Conservation (phyloP, 2,888 invertebrate species). For the Ecliptopera silaceata region DNA sequence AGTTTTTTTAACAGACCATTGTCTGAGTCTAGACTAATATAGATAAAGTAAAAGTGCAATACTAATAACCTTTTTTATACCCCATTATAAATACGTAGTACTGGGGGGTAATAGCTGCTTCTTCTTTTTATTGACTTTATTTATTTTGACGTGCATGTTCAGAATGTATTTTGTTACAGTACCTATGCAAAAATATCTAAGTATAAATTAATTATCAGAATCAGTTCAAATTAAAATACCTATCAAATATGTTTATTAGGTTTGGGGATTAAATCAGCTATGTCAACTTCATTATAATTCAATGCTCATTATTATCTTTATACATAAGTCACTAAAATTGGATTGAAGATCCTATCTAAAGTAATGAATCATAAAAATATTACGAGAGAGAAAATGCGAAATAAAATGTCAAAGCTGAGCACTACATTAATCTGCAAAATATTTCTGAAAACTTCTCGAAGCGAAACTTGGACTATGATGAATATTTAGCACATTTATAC, state of each 20-base stretch:
- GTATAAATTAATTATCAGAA: too few relatives aligned
- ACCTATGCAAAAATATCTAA: too few relatives aligned
- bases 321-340: background rate
- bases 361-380: constrained; percentile 6
- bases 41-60: too few relatives aligned
- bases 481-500: constrained; percentile 15
- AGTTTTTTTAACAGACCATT: too few relatives aligned
- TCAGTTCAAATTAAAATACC: too few relatives aligned
- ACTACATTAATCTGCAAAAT: constrained; percentile 11
- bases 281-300: background rate
- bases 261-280: background rate
- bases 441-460: constrained; percentile 11
- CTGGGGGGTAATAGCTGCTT: too few relatives aligned
- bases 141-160: too few relatives aligned
- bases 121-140: too few relatives aligned
- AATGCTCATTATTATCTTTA: background rate
- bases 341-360: constrained; percentile 1
- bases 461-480: constrained; percentile 15
- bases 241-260: too few relatives aligned
- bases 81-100: too few relatives aligned
- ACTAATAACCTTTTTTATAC: too few relatives aligned
- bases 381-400: constrained; percentile 3
- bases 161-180: too few relatives aligned
- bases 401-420: constrained; percentile 4
- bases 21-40: background rate